Evolutionary conservation across 2,888 invertebrate genomes (phyloP), one percentile per base, ranked within the genome.

Genomic region (Mesorhabditis sp.): DNA sequence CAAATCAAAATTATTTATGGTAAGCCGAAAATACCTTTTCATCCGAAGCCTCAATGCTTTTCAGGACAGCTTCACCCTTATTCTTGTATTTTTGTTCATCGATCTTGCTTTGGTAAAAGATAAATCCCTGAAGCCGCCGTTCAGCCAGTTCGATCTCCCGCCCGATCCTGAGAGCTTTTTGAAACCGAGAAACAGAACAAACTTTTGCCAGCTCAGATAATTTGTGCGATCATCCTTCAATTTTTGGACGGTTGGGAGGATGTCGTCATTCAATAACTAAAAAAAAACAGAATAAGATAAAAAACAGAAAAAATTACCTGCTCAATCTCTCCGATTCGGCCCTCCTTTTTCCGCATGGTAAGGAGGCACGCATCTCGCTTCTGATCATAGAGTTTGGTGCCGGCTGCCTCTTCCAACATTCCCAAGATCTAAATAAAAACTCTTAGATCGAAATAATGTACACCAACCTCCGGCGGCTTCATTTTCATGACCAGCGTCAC

Each of bases 381-480:
- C 0, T 91, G 90, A 87, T 98, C 96, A 86, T 97, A 99, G 91
- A 95, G 92, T 82, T 93, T 91, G 0, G 97, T 97, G 2, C 98
- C 97, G 0, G 96, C 95, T 5, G 97, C 96, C 88, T 99, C 98
- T 88, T 99, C 98, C 70, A 99, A 91, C 95, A 99, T 95, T 67
- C 93, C 92, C 68, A 95, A 88, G 83, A 95, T 93, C 92, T 92
- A 81, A n/a, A 76, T 44, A 68, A 5, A 42, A 10, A n/a, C 4
- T 63, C 10, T 63, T 63, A 10, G 10, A 10, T n/a, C n/a, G 63
- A 15, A 15, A 45, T n/a, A 58, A 43, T 44, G 15, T 5, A 4
- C 41, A 45, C 13, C 85, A 87, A 93, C 93, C 90, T 98, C 97
- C 64, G 91, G 90, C 0, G 98, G 95, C 86, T 96, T 98, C 97